Conservation (phyloP, 2,888 invertebrate genomes). For the Drosophila monieri region DNA sequence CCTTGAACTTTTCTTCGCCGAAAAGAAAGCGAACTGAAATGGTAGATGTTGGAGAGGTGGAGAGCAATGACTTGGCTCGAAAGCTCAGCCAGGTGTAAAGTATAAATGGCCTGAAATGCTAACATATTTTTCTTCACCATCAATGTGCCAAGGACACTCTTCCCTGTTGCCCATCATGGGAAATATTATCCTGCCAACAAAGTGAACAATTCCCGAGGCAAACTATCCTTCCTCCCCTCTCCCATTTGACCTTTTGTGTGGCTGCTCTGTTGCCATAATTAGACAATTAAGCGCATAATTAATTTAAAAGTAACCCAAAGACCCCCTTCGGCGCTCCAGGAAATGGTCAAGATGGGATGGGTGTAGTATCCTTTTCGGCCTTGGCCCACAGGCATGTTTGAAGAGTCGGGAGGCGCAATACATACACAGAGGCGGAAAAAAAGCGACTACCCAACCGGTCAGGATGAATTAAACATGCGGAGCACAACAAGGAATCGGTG, state of each 20-base stretch:
- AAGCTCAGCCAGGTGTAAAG: constrained; percentile 75
- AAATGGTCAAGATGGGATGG: constrained; percentile 4
- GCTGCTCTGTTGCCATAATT: constrained; percentile 55
- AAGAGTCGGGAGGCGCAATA: constrained; percentile 12
- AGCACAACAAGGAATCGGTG: constrained; percentile 52
- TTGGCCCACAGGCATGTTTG: constrained; percentile 29
- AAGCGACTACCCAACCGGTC: constrained; percentile 14
- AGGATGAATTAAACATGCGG: constrained; percentile 64
- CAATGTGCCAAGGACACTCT: too few species aligned
- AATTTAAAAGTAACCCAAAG: constrained; percentile 61
- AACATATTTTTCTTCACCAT: constrained; percentile 22
- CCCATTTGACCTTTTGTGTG: constrained; percentile 7
- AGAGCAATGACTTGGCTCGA: constrained; percentile 37
- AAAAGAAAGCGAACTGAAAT: constrained; percentile 3
- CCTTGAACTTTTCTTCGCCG: constrained; percentile 59
- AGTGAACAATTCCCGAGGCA: constrained; percentile 6
- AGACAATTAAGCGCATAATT: constrained; percentile 73
- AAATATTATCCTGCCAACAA: constrained; percentile 5
- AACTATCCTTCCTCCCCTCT: constrained; percentile 16
- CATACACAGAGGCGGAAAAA: background rate
- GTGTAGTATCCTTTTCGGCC: constrained; percentile 32
- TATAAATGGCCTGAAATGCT: constrained; percentile 68
- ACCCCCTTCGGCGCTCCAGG: constrained; percentile 2
- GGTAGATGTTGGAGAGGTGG: background rate
- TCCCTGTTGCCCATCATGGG: background rate